Evolutionary conservation across 2,888 invertebrate species (phyloP).

Genomic region (Drosophila anomelani): DNA sequence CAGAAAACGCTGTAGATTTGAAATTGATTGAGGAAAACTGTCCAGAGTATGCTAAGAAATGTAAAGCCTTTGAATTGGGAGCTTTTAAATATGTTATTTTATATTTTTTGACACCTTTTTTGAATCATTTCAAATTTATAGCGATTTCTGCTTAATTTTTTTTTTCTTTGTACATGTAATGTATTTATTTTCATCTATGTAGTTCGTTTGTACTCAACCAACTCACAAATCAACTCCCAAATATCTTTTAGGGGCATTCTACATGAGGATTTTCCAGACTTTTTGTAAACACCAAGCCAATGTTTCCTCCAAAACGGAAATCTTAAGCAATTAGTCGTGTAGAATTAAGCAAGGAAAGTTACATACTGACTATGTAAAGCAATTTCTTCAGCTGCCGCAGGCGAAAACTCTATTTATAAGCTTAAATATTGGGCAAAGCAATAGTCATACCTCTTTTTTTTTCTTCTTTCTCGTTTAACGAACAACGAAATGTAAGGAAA

Average conservation of each 20-base stretch:
- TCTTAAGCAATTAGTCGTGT: conserved; percentile 9
- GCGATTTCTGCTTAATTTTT: neutral
- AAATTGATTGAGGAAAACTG: neutral
- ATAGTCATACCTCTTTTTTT: conserved; percentile 13
- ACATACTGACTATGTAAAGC: conserved; percentile 9
- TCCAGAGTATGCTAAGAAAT: neutral
- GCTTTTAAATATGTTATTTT: neutral
- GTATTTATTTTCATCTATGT: conserved; percentile 19
- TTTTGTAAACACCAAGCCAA: conserved; percentile 31
- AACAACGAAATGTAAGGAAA: conserved; percentile 33
- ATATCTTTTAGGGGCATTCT: conserved; percentile 52
- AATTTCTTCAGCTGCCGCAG: conserved; percentile 30
- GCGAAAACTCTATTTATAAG: conserved; percentile 5
- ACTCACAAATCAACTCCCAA: conserved; percentile 23
- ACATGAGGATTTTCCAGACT: conserved; percentile 44
- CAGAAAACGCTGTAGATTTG: neutral
- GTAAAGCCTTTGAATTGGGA: neutral
- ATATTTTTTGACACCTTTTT: neutral
- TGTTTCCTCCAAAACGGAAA: conserved; percentile 22
- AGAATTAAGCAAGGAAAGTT: neutral
- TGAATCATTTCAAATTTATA: neutral
- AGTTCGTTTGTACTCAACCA: conserved; percentile 14
- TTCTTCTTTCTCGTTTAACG: conserved; percentile 49
- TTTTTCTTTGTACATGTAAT: neutral
- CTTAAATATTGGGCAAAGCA: conserved; percentile 39